These are phyloP conservation scores for Drosophila bunnanda DNA, from an alignment of 2,888 invertebrate species.

Conservation along the genomic window DNA sequence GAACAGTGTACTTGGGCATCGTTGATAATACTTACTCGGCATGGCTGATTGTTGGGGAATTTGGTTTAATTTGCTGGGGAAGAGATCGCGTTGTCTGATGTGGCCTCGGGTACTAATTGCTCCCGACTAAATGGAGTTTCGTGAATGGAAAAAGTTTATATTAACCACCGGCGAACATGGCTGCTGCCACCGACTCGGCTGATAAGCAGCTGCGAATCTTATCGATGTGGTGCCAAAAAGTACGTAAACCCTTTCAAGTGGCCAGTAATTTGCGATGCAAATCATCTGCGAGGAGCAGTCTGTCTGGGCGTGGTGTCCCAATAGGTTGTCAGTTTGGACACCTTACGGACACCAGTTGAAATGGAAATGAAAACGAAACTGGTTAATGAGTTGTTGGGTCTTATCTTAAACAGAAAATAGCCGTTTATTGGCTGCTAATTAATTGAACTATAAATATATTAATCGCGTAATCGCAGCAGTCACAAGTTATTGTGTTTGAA, in stretches of 20 bases:
- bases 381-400: slow-evolving; percentile 5
- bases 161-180: slow-evolving; percentile 31
- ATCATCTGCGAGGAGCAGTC: not conserved
- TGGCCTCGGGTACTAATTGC: slow-evolving; percentile 31
- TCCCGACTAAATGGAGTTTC: slow-evolving; percentile 59
- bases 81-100: slow-evolving; percentile 24
- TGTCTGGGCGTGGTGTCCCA: not conserved
- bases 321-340: not conserved
- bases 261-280: slow-evolving; percentile 24
- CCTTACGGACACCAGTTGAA: not conserved
- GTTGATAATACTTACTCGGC: slow-evolving; percentile 31
- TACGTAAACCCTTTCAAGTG: slow-evolving; percentile 25
- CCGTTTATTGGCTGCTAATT: slow-evolving; percentile 54
- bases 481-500: slow-evolving; percentile 35
- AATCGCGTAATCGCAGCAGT: slow-evolving; percentile 30
- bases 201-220: slow-evolving; percentile 56
- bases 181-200: slow-evolving; percentile 11
- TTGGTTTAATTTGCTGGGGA: slow-evolving; percentile 31
- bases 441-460: slow-evolving; percentile 54
- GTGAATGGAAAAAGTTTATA: slow-evolving; percentile 60
- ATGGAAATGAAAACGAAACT: slow-evolving; percentile 11
- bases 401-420: slow-evolving; percentile 9
- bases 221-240: slow-evolving; percentile 50
- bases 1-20: not conserved
- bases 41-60: slow-evolving; percentile 38